Evolutionary conservation across 1,140 invertebrate genomes (phyloP), one percentile per base, ranked within the genome.

Genomic region (Goniozus legneri): DNA sequence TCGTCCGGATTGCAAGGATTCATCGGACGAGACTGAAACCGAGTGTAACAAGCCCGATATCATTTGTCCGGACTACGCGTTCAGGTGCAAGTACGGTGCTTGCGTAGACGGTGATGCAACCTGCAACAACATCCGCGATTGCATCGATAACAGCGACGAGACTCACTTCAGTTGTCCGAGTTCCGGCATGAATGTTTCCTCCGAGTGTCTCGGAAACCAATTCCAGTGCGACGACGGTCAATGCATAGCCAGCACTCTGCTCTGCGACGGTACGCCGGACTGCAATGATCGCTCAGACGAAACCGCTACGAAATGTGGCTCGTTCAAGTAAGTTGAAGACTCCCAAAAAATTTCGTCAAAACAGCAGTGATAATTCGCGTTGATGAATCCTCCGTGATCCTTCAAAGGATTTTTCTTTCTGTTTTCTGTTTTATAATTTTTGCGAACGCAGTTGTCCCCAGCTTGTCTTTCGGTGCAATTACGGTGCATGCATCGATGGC

Each of bases 121-220:
- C 14, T 86, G 84, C 54, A 77, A 90, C 64, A 78, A 78, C 0
- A 55, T 69, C 2, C 62, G 63, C 24, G 80, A 90, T 42, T 91
- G 87, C 62, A 47, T 71, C 0, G 84, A 88, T 56, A 79, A 79
- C 8, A 86, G 86, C 2, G 90, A 92, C 64, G 89, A 87, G 51
- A 48, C 52, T 12, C 37, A 63, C 2, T 13, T 57, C 0, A 41
- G 30, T 31, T 73, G 71, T 33, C 14, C 2, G 6, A 43, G 34
- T 31, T 7, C 15, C 1, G 0, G 3, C 2, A 41, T 24, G 12
- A 22, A 4, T 15, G 12, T 4, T 6, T n/a, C 24, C 19, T 0
- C 18, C 19, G 14, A 8, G 3, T 75, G 71, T 24, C 3, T 0
- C 0, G 0, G 0, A 0, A n/a, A 44, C 43, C 42, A 77, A 16